These are phyloP conservation scores for Peromyscus eremicus DNA, from an alignment of 2,797 vertebrate species.

Conservation along the genomic window DNA sequence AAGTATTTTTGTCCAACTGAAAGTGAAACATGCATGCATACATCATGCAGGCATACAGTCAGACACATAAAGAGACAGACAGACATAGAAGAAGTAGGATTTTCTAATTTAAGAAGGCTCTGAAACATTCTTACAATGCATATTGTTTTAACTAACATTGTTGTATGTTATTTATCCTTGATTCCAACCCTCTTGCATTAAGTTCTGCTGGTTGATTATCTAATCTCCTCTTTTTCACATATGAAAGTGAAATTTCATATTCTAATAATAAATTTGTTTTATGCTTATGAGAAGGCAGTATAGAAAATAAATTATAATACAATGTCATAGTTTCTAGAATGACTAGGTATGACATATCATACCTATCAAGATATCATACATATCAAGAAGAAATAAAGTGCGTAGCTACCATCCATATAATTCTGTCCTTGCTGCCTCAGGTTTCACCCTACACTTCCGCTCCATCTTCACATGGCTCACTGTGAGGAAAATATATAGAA, in stretches of 20 bases:
- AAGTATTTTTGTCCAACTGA: neutral
- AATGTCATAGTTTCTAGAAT: neutral
- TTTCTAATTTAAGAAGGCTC: neutral
- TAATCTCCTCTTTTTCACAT: neutral
- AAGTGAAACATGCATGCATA: neutral
- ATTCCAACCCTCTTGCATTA: neutral
- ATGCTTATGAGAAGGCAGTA: neutral
- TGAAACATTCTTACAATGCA: neutral
- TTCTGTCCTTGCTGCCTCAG: neutral
- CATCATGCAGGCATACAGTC: neutral
- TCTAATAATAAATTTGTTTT: neutral
- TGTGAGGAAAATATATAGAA: conserved; percentile 59
- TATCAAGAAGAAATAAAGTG: neutral
- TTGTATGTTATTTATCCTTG: neutral
- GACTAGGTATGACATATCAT: neutral
- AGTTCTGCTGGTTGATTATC: neutral
- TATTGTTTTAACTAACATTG: neutral
- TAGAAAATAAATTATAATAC: neutral
- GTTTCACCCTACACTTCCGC: rapidly evolving
- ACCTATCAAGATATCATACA: too few species aligned
- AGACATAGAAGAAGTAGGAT: neutral
- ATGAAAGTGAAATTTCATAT: neutral
- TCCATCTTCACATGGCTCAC: neutral
- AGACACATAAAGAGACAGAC: too few species aligned
- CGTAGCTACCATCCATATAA: too few species aligned